A percentile compares a stretch with the other conserved stretches of the same genome.
phyloP scores from a whole-genome alignment of 2,888 invertebrate genomes.

The Trileptium ribeirensis region DNA sequence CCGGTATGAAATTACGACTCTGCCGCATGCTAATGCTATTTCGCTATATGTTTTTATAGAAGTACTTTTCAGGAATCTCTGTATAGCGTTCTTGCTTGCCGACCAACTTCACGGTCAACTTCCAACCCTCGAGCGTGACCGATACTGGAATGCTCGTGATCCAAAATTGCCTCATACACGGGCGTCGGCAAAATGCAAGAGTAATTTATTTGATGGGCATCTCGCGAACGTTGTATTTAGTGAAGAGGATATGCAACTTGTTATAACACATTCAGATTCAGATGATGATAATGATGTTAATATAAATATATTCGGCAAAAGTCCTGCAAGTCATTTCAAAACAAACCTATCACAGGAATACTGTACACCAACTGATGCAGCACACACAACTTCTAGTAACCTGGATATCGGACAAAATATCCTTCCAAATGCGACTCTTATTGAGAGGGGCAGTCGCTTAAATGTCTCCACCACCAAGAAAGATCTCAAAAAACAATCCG shows the following conservation, averaged over 20 bases:
- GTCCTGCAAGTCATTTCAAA: background rate
- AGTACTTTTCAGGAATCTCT: constrained; percentile 42
- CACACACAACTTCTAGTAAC: background rate
- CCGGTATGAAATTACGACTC: too few species aligned
- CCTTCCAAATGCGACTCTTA: background rate
- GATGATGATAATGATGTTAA: too few species aligned
- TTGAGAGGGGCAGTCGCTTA: background rate
- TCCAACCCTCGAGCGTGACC: constrained; percentile 5
- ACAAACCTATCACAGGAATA: background rate
- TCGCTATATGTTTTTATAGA: too few species aligned
- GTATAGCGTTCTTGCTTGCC: constrained; percentile 49
- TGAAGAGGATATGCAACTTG: background rate
- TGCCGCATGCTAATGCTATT: too few species aligned
- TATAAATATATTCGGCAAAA: too few species aligned
- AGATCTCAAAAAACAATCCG: background rate
- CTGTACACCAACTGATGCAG: background rate
- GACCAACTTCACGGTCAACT: constrained; percentile 46
- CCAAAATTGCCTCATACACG: background rate
- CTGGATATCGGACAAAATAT: too few species aligned
- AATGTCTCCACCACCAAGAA: too few species aligned
- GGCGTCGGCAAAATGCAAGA: background rate
- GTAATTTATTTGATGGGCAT: constrained; percentile 5
- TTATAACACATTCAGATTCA: background rate
- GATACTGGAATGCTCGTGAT: constrained; percentile 5
- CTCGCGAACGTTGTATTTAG: background rate